Evolutionary conservation across 2,797 vertebrate species (phyloP), one percentile per base, ranked within the genome.

Genomic region (Oceanodroma leucorhoa): DNA sequence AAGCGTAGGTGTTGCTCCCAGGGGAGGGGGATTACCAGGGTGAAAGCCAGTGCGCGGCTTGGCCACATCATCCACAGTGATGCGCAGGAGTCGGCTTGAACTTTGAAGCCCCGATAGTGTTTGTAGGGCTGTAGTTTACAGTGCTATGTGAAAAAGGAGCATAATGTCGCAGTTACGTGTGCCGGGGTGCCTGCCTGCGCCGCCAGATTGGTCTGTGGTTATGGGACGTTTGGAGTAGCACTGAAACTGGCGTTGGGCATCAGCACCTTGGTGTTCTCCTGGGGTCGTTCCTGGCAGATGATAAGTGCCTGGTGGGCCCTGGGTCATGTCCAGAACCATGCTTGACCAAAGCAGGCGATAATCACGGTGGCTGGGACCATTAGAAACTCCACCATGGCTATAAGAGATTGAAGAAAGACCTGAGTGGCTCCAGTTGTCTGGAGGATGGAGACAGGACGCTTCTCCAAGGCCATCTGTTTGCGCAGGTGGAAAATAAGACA

Each of bases 101-200:
- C 45, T 78, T n/a, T 32, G 45, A 32, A 70, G 57, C 54, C 36
- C 67, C n/a, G 48, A 16, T 24, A 1, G 7, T 0, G 0, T 60
- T 70, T 65, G 19, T 11, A 60, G 41, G 48, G 60, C 67, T 80
- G 55, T 80, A 64, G 50, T 27, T 87, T n/a, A 21, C 30, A 75
- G 60, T 36, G 16, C 32, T 70, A 5, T 0, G 1, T 71, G 71
- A 55, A 67, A 91, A 85, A 61, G 57, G 46, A 36, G 24, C 2
- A 10, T 23, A 0, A 5, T 2, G 8, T 43, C 6, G 1, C 36
- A 20, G 51, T 46, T 29, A 40, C 0, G 0, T 3, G 7, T 72
- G 48, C 55, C 7, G 0, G 38, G 1, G 11, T 87, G 64, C 18
- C 64, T 67, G 7, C 0, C 1, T 71, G 32, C 0, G 1, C 27